Evolutionary conservation across 2,888 invertebrate genomes (phyloP).

Genomic region (Rotaria magnacalcarata): DNA sequence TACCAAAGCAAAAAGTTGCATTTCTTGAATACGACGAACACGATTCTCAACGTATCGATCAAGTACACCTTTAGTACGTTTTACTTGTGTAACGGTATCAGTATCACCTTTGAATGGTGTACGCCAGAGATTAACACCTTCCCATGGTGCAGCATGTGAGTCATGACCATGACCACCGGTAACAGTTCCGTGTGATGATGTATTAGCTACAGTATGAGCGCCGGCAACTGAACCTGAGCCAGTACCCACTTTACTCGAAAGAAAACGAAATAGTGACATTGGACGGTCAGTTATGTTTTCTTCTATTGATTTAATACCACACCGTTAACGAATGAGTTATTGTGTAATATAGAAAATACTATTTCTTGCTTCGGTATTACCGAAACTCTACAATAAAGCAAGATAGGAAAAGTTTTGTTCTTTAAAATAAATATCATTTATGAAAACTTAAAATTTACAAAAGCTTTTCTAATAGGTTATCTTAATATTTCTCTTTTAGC

Average conservation of each 20-base stretch:
- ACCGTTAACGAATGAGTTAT: too few species aligned
- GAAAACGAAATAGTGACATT: constrained; percentile 3
- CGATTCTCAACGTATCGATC: constrained; percentile 12
- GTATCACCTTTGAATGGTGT: constrained; percentile 35
- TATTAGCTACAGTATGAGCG: neutral
- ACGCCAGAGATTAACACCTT: constrained; percentile 19
- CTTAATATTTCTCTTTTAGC: neutral
- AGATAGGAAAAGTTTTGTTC: neutral
- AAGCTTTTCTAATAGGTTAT: neutral
- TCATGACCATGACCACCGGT: constrained; percentile 4
- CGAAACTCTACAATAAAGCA: neutral
- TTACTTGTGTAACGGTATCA: constrained; percentile 23
- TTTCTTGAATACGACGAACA: constrained; percentile 3
- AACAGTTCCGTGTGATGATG: neutral
- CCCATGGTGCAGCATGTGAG: neutral
- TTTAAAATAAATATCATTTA: too few species aligned
- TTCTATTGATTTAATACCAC: neutral
- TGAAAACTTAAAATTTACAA: neutral
- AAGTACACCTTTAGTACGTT: constrained; percentile 1
- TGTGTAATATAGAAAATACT: too few species aligned
- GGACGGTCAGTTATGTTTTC: neutral
- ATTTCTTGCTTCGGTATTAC: neutral
- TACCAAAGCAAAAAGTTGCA: neutral
- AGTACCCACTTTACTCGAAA: neutral
- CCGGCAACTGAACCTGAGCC: neutral